Evolutionary conservation across 1,140 invertebrate species (phyloP).

Genomic region (Aphaenogaster floridana): DNA sequence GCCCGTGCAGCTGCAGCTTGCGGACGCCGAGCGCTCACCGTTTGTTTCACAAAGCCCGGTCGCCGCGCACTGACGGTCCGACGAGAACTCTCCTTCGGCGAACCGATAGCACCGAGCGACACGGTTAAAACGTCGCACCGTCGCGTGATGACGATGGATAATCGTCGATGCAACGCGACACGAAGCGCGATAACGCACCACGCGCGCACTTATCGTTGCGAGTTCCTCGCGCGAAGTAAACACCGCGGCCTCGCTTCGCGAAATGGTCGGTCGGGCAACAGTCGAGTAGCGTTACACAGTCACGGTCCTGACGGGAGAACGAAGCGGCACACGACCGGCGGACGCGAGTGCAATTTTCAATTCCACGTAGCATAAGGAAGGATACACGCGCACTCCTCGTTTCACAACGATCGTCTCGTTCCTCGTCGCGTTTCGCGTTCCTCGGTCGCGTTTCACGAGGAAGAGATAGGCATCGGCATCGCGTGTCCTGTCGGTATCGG

Average conservation of each 20-base stretch:
- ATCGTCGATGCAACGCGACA: background rate
- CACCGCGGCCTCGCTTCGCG: constrained; percentile 15
- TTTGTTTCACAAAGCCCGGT: constrained; percentile 24
- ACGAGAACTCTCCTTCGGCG: background rate
- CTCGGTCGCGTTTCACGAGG: background rate
- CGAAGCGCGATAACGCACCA: constrained; percentile 11
- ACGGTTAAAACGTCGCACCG: constrained; percentile 2
- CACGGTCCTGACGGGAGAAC: background rate
- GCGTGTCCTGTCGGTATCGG: constrained; percentile 31
- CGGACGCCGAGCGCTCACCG: background rate
- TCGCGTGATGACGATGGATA: background rate
- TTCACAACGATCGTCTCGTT: background rate
- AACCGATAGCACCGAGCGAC: background rate
- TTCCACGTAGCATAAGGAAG: background rate
- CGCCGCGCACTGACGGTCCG: background rate
- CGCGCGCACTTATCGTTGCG: constrained; percentile 27
- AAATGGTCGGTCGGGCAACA: background rate
- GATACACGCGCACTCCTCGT: background rate
- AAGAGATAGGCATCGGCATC: background rate
- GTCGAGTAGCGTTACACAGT: constrained; percentile 27
- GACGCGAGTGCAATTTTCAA: background rate
- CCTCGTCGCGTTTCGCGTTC: background rate
- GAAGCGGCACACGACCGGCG: background rate
- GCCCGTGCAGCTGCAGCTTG: background rate
- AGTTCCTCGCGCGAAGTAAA: constrained; percentile 23